These are phyloP conservation scores for Microplitis demolitor DNA, from an alignment of 1,140 invertebrate genomes.

Conservation along the genomic window DNA sequence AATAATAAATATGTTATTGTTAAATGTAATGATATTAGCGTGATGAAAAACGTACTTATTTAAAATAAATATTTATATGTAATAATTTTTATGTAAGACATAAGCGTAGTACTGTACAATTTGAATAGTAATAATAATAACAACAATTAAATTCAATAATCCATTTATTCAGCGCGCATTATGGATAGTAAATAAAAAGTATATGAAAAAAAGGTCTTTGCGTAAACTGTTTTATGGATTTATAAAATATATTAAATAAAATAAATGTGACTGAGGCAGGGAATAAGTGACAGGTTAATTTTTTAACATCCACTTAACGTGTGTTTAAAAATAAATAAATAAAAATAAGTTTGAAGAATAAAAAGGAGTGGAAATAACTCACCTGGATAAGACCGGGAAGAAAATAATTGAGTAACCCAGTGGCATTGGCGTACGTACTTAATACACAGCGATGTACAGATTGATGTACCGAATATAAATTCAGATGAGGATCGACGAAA, in stretches of 20 bases:
- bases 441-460: constrained; percentile 23
- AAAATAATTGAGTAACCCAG: constrained; percentile 50
- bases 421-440: constrained; percentile 42
- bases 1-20: background rate
- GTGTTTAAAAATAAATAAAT: background rate
- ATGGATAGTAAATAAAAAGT: too few species aligned
- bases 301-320: background rate
- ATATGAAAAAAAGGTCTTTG: too few species aligned
- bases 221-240: too few species aligned
- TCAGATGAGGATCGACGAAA: constrained; percentile 23
- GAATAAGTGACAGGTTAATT: background rate
- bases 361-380: constrained; percentile 40
- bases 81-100: too few species aligned
- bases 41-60: too few species aligned
- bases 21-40: background rate
- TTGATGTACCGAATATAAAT: constrained; percentile 20
- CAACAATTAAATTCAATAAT: too few species aligned
- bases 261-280: background rate
- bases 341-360: constrained; percentile 9
- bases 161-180: too few species aligned
- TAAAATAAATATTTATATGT: too few species aligned
- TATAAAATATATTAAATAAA: background rate
- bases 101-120: too few species aligned
- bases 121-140: too few species aligned
- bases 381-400: constrained; percentile 51